These are phyloP conservation scores for Orussus abietinus DNA, from an alignment of 1,140 invertebrate species.

Conservation along the genomic window DNA sequence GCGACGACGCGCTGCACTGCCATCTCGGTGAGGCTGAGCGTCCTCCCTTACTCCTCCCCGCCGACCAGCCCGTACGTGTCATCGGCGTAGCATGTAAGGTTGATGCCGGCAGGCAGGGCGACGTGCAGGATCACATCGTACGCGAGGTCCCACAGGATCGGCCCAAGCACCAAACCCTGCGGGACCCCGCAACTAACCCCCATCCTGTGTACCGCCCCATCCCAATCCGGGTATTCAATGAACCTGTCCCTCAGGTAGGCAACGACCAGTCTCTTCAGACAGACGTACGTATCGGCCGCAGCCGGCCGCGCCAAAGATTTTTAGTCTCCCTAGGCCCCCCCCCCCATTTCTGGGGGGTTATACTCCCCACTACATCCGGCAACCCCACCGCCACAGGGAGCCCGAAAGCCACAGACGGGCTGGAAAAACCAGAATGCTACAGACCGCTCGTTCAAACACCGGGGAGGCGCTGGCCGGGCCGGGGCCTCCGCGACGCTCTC, in stretches of 20 bases:
- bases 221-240: not conserved
- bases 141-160: conserved; percentile 27
- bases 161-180: conserved; percentile 31
- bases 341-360: too few relatives aligned
- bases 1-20: not conserved
- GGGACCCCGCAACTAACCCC: conserved; percentile 13
- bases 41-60: not conserved
- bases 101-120: conserved; percentile 5
- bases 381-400: too few relatives aligned
- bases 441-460: too few relatives aligned
- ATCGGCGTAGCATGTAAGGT: conserved; percentile 16
- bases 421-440: too few relatives aligned
- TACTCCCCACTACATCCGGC: too few relatives aligned
- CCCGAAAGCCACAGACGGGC: too few relatives aligned
- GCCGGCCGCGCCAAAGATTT: too few relatives aligned
- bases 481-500: too few relatives aligned
- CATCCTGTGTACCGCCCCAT: not conserved
- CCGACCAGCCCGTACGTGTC: conserved; percentile 12
- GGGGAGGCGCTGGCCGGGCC: too few relatives aligned
- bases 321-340: too few relatives aligned
- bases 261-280: too few relatives aligned
- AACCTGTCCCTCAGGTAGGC: not conserved
- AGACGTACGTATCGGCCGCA: too few relatives aligned
- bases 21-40: not conserved
- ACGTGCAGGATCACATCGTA: conserved; percentile 26